Conservation (phyloP, 2,113 vertebrate species). For the Daphoenositta chrysoptera region DNA sequence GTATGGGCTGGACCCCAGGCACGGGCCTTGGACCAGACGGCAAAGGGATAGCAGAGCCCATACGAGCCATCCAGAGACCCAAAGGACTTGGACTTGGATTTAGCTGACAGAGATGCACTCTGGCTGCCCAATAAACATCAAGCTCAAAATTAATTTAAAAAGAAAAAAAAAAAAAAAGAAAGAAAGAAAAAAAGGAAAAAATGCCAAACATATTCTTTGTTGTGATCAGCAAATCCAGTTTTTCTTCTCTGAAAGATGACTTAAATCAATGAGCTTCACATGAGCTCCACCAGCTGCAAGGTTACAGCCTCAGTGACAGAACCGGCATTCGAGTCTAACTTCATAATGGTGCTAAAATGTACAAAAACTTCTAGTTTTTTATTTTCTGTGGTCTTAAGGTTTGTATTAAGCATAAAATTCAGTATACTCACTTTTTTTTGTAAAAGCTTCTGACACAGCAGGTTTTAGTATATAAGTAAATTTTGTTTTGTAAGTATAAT, state of each 20-base stretch:
- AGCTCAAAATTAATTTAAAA: slow-evolving; percentile 2
- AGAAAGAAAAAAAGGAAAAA: not conserved
- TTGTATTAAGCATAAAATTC: slow-evolving; percentile 44
- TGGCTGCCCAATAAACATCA: not conserved
- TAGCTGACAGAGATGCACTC: slow-evolving; percentile 76
- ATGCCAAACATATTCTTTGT: not conserved
- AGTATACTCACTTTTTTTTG: slow-evolving; percentile 17
- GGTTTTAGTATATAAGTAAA: not conserved
- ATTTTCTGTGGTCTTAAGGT: slow-evolving; percentile 27
- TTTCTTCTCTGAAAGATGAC: slow-evolving; percentile 18
- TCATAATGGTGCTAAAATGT: slow-evolving; percentile 68
- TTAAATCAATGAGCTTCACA: slow-evolving; percentile 7
- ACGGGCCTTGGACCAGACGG: slow-evolving; percentile 91
- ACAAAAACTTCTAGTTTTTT: slow-evolving; percentile 50
- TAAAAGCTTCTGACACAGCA: not conserved
- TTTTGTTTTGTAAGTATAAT: not conserved
- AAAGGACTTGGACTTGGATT: slow-evolving; percentile 93
- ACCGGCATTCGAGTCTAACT: not conserved
- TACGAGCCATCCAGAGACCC: slow-evolving; percentile 89
- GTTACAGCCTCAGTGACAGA: not conserved
- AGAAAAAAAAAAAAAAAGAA: not conserved
- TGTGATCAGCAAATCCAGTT: not conserved
- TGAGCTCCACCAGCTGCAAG: not conserved
- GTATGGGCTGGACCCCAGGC: slow-evolving; percentile 94
- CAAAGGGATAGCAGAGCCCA: slow-evolving; percentile 89